Base-by-base conservation (phyloP, 2,113 vertebrate genomes). In the Chlamydotis undulata region DNA sequence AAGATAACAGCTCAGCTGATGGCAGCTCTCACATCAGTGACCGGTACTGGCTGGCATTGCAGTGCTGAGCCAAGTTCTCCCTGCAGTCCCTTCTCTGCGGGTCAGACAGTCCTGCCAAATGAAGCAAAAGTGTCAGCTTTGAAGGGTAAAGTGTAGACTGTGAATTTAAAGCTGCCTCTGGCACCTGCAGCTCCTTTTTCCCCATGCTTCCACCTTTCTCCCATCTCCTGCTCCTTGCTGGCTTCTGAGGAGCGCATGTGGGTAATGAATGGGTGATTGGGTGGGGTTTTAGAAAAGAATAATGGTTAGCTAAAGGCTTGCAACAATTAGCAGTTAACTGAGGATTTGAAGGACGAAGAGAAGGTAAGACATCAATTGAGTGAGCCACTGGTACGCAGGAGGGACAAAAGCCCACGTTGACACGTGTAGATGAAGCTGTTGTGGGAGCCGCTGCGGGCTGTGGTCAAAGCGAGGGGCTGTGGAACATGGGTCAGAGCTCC, bases 41-140 rank as follows among this genome's bases (percentile, higher is more conserved):
- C 64, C 55, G 82, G 43, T 67, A 60, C 35, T 0, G 0, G 41
- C 12, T 67, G n/a, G 50, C 0, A 7, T 35, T 0, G 2, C 26
- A 15, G 60, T 23, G n/a, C 68, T 56, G 71, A 70, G 85, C 82
- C 73, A 73, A 80, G 21, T 24, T 22, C 17, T 91, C 31, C 57
- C 49, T 1, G 4, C 69, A 26, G n/a, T 12, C 35, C 67, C 67
- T 57, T 55, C 68, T 64, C 71, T 0, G 0, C 1, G 6, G 82
- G 49, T 61, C 67, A 12, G 25, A 23, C 59, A 17, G 25, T 45
- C 17, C 56, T 90, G 73, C 31, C 80, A 43, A 61, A 31, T 0
- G 2, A 65, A 88, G 47, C 21, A 21, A 1, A 80, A 81, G 35
- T 9, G 6, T 65, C 78, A 59, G 12, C 31, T 77, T 21, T 26